A percentile compares a stretch with the other conserved stretches of the same genome.
These are phyloP conservation scores for Murina feae DNA, from an alignment of 2,113 vertebrate species.

Conservation along the genomic window DNA sequence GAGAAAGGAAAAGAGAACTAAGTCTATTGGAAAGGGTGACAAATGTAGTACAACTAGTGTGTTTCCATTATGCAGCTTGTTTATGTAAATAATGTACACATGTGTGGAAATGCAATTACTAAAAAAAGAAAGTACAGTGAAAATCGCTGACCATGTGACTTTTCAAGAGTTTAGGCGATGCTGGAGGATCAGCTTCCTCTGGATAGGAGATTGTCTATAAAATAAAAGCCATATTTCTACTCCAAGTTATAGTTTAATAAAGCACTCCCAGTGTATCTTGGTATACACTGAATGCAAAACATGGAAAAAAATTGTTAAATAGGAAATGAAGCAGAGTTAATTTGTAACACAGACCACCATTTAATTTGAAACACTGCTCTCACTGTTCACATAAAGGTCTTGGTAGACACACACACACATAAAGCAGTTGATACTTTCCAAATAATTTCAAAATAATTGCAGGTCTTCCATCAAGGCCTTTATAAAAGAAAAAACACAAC, in stretches of 20 bases:
- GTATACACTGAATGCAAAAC: not conserved
- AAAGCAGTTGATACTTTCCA: not conserved
- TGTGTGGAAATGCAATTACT: slow-evolving; percentile 65
- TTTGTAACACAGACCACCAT: not conserved
- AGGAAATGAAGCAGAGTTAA: not conserved
- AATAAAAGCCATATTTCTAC: slow-evolving; percentile 57
- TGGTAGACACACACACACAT: not conserved
- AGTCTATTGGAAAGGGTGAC: slow-evolving; percentile 54
- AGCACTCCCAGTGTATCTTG: not conserved
- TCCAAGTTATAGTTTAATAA: slow-evolving; percentile 53
- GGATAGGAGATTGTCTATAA: slow-evolving; percentile 15
- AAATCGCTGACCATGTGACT: slow-evolving; percentile 65
- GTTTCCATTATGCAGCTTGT: slow-evolving; percentile 61
- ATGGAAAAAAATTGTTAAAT: not conserved
- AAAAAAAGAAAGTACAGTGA: slow-evolving; percentile 53
- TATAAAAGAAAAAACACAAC: not conserved
- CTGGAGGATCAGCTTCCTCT: slow-evolving; percentile 17
- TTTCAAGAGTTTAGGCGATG: slow-evolving; percentile 56
- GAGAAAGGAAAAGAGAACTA: not conserved
- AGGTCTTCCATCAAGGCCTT: not conserved
- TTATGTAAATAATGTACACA: slow-evolving; percentile 81
- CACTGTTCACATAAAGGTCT: not conserved
- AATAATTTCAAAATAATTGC: not conserved
- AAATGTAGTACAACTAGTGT: slow-evolving; percentile 39
- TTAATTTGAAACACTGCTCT: not conserved